Conservation (phyloP, 2,888 invertebrate species). For the Cyclophora albipunctata region DNA sequence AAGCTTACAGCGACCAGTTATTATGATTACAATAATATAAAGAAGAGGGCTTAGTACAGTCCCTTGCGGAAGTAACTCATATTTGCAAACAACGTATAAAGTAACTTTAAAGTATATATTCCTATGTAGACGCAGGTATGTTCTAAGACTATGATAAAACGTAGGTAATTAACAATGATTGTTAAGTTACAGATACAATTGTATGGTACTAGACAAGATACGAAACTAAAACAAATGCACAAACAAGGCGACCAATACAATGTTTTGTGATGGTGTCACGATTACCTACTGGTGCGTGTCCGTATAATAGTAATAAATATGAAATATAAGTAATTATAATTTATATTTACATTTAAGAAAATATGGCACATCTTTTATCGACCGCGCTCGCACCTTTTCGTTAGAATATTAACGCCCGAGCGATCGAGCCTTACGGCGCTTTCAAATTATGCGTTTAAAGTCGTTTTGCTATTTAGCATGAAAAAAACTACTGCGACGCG, state of each 20-base stretch:
- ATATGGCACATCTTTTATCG: conserved; percentile 73
- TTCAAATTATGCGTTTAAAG: too few relatives aligned
- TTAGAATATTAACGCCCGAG: conserved; percentile 27
- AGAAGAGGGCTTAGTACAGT: conserved; percentile 4
- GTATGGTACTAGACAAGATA: conserved; percentile 37
- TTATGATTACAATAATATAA: conserved; percentile 2
- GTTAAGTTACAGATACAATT: conserved; percentile 26
- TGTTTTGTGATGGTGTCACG: conserved; percentile 56
- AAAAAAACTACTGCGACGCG: too few relatives aligned
- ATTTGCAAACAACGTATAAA: conserved; percentile 15
- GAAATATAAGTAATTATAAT: conserved; percentile 60
- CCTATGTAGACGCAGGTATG: conserved; percentile 21
- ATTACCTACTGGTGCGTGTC: conserved; percentile 40
- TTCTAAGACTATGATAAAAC: conserved; percentile 28
- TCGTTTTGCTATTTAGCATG: too few relatives aligned
- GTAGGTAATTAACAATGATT: conserved; percentile 31
- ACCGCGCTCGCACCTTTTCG: conserved; percentile 49
- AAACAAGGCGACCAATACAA: conserved; percentile 58
- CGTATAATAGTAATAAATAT: conserved; percentile 63
- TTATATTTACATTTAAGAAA: conserved; percentile 73
- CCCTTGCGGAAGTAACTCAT: conserved; percentile 14
- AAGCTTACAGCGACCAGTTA: conserved; percentile 11
- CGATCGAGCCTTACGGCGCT: conserved; percentile 33
- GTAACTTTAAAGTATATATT: conserved; percentile 24
- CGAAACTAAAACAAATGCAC: conserved; percentile 71